A percentile compares a stretch with the other conserved stretches of the same genome.
phyloP scores from a whole-genome alignment of 2,888 invertebrate genomes.

The Petrolisthes manimaculis region DNA sequence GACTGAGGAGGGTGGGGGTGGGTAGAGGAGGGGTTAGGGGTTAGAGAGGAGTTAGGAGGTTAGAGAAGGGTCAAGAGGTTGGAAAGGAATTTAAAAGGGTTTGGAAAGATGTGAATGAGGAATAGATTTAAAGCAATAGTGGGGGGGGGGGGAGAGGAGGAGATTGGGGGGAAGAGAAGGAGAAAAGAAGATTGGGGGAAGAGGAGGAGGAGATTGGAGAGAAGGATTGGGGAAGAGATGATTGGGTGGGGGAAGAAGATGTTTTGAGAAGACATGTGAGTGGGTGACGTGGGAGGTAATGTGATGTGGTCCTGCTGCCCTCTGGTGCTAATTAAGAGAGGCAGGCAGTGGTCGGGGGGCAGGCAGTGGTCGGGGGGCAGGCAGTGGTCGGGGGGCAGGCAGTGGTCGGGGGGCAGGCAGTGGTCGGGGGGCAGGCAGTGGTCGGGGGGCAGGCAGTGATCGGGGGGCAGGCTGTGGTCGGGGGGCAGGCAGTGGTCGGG shows the following conservation, averaged over 20 bases:
- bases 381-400: not conserved
- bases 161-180: not conserved
- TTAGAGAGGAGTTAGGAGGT: not conserved
- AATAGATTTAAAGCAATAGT: not conserved
- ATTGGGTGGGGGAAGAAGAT: not conserved
- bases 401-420: not conserved
- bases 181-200: not conserved
- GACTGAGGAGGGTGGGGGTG: no score
- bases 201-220: not conserved
- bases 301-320: conserved; percentile 11
- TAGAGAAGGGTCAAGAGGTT: no score
- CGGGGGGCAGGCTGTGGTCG: not conserved
- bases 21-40: not conserved
- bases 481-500: not conserved
- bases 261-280: no score
- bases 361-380: no score
- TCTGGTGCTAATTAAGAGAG: conserved; percentile 12
- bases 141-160: not conserved
- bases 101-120: not conserved
- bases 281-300: not conserved
- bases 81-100: not conserved
- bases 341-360: no score
- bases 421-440: not conserved
- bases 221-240: not conserved
- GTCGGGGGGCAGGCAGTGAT: not conserved